Percentiles rank a stretch among this genome's conserved stretches.
Evolutionary conservation across 2,113 vertebrate species (phyloP).

Genomic region (Elanoides forficatus): DNA sequence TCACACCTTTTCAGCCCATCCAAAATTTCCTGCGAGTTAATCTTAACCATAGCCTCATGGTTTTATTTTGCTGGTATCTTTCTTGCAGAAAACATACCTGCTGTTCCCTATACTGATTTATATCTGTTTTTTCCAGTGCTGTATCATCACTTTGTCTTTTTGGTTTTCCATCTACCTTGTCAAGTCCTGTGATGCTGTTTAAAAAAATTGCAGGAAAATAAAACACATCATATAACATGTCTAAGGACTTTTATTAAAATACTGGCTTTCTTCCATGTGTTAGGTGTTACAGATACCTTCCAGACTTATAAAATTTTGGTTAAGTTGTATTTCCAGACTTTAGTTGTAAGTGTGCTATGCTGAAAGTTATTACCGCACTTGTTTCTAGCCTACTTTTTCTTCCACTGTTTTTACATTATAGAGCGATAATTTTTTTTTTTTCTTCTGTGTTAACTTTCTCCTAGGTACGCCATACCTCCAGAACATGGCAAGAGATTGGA

Average conservation of each 20-base stretch:
- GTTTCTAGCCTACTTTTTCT: not conserved
- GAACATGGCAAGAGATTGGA: slow-evolving; percentile 96
- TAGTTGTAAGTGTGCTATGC: not conserved
- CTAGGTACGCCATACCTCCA: slow-evolving; percentile 91
- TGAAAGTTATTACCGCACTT: fast-evolving
- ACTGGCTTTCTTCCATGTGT: fast-evolving
- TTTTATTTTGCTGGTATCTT: not conserved
- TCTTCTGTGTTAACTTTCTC: not conserved
- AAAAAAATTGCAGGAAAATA: not conserved
- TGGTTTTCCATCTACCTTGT: not conserved
- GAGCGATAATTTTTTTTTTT: not conserved
- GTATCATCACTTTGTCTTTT: not conserved
- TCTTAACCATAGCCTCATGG: not conserved
- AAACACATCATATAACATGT: not conserved
- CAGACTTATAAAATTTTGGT: fast-evolving
- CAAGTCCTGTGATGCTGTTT: not conserved
- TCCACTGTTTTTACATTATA: fast-evolving
- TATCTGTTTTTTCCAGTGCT: not conserved
- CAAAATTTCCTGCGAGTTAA: not conserved
- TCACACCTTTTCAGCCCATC: not conserved
- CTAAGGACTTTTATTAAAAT: not conserved
- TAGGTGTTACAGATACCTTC: not conserved
- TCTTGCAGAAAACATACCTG: not conserved
- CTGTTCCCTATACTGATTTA: not conserved
- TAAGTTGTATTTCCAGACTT: fast-evolving